phyloP scores from a whole-genome alignment of 1,140 invertebrate species.

The Drosophila arawakana region DNA sequence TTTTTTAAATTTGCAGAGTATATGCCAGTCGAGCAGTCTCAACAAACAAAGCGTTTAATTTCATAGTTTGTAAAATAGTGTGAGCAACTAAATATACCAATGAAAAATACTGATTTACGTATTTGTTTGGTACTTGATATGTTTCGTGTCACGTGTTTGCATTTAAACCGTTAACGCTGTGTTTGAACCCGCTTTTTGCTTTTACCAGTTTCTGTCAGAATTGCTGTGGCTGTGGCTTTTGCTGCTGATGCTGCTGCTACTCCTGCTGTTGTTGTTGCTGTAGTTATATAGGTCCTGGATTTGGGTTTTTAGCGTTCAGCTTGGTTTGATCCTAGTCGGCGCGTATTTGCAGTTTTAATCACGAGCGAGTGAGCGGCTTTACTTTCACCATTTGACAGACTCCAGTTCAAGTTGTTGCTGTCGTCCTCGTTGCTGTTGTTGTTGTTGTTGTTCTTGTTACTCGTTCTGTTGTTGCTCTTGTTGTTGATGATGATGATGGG shows the following conservation, averaged over 20 bases:
- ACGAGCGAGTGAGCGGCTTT: slow-evolving; percentile 49
- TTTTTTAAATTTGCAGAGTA: neutral
- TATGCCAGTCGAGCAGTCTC: neutral
- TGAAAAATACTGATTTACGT: too few species aligned
- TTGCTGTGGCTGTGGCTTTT: neutral
- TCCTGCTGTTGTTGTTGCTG: neutral
- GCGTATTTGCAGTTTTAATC: slow-evolving; percentile 71
- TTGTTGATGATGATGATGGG: slow-evolving; percentile 6
- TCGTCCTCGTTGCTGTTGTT: neutral
- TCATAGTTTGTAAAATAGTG: too few species aligned
- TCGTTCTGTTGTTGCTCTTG: slow-evolving; percentile 18
- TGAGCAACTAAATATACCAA: too few species aligned
- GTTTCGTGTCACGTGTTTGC: neutral
- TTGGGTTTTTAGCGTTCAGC: slow-evolving; percentile 5
- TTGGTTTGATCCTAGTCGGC: slow-evolving; percentile 10
- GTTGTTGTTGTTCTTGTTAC: neutral
- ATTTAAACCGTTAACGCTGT: neutral
- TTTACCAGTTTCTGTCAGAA: neutral
- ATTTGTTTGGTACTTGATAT: too few species aligned
- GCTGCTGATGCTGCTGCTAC: too few species aligned
- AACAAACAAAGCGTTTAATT: too few species aligned
- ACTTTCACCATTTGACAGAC: slow-evolving; percentile 54
- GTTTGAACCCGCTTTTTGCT: neutral
- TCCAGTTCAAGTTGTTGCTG: neutral
- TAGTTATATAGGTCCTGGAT: neutral